Base-by-base conservation (phyloP, 2,888 invertebrate species). In the Elaeidobius kamerunicus region DNA sequence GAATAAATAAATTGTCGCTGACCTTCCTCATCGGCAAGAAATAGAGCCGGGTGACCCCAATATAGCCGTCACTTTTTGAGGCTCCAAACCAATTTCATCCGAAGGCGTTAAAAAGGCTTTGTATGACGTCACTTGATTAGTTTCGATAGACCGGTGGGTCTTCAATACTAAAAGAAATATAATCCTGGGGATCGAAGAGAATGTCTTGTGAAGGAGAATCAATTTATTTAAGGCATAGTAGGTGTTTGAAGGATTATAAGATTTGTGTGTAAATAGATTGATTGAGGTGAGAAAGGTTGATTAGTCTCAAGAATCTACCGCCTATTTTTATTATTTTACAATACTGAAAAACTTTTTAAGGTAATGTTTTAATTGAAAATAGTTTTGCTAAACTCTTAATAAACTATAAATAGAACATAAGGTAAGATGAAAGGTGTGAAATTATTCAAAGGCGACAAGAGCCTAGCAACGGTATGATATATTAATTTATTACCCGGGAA, bases 21-120 rank as follows among this genome's bases (percentile, higher is more conserved):
- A 44, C 44, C 44, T 44, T 44, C 44, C 35, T 17, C 35, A 20
- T 20, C 34, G 20, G 35, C 44, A 44, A 44, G 44, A 44, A 44
- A 44, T 44, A 35, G 23, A 44, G 23, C 34, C 43, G 23, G 15
- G 44, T 16, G 35, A 44, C 34, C 44, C 35, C 35, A 35, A 44
- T 44, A 44, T 20, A 15, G 11, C 44, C 43, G 35, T 44, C 44
- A 44, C 44, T 23, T 35, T 44, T 44, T 44, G 35, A 32, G 20
- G 16, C 43, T 20, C 15, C 12, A 30, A 43, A 43, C 20, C 44
- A 44, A 44, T 44, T 44, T 35, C 34, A 35, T 44, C 35, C 34
- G 44, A 30, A 11, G 19, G 44, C 16, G 20, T 44, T 44, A 34
- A 44, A 44, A 44, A 34, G 44, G 34, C 14, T 44, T 34, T 23